phyloP scores from a whole-genome alignment of 2,113 vertebrate species.

The Trinectes maculatus region DNA sequence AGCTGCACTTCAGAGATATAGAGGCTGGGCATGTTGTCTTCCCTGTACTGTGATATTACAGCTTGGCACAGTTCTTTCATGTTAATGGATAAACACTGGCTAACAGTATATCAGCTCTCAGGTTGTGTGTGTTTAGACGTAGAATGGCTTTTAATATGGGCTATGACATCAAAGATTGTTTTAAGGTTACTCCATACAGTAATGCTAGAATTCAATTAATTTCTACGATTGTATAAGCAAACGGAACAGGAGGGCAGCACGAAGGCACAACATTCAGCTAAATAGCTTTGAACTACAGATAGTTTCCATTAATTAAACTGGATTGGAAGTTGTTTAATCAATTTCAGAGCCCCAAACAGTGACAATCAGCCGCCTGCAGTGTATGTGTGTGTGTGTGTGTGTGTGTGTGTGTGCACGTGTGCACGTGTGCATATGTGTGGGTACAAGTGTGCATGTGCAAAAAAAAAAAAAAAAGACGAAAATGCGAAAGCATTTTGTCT shows the following conservation, averaged over 20 bases:
- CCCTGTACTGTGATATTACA: constrained; percentile 73
- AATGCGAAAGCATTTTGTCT: constrained; percentile 73
- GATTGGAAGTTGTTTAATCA: constrained; percentile 82
- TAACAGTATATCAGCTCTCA: constrained; percentile 68
- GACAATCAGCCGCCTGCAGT: constrained; percentile 70
- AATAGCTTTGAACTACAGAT: constrained; percentile 79
- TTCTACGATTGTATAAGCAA: constrained; percentile 70
- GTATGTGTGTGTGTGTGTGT: constrained; percentile 12
- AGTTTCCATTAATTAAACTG: constrained; percentile 80
- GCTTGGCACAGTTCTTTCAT: constrained; percentile 71
- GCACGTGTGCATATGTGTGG: not conserved
- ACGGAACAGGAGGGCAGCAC: constrained; percentile 59
- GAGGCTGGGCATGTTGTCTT: constrained; percentile 71
- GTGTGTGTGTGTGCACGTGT: not conserved
- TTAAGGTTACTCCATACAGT: constrained; percentile 65
- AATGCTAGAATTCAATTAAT: constrained; percentile 74
- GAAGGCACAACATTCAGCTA: constrained; percentile 69
- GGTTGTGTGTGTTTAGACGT: constrained; percentile 58
- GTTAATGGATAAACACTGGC: constrained; percentile 72
- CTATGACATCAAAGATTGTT: constrained; percentile 73
- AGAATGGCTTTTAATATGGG: constrained; percentile 60
- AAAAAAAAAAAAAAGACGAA: constrained; percentile 55
- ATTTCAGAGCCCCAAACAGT: constrained; percentile 79
- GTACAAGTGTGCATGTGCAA: not conserved
- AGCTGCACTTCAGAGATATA: constrained; percentile 81